Percentiles rank a stretch among this genome's conserved stretches.
These are phyloP conservation scores for Drosophila insularis DNA, from an alignment of 1,140 invertebrate genomes.

Conservation along the genomic window DNA sequence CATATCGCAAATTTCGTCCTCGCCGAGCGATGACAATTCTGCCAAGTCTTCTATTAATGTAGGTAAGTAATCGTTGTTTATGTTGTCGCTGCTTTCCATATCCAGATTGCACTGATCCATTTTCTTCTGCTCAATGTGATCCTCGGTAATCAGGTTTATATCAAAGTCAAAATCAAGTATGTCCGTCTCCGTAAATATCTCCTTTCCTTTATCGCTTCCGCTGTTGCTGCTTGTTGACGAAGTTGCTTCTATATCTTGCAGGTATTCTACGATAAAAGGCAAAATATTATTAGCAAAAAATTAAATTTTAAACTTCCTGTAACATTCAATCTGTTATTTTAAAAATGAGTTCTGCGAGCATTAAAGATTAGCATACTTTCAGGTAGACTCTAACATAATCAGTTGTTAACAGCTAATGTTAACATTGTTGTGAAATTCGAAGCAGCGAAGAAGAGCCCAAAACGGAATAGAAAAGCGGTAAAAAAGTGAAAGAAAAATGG, in stretches of 20 bases:
- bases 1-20: slow-evolving; percentile 52
- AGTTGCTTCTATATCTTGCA: slow-evolving; percentile 73
- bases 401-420: neutral
- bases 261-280: slow-evolving; percentile 69
- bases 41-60: slow-evolving; percentile 27
- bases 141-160: slow-evolving; percentile 75
- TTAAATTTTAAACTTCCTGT: neutral
- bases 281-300: slow-evolving; percentile 44
- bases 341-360: too few species aligned
- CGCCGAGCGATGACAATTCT: slow-evolving; percentile 22
- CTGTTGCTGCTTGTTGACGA: slow-evolving; percentile 64
- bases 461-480: neutral
- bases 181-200: slow-evolving; percentile 69
- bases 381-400: neutral
- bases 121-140: slow-evolving; percentile 62
- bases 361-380: slow-evolving; percentile 11
- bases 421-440: slow-evolving; percentile 17
- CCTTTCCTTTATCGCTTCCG: slow-evolving; percentile 64
- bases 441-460: neutral
- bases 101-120: slow-evolving; percentile 54
- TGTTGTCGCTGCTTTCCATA: slow-evolving; percentile 40
- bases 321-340: too few species aligned
- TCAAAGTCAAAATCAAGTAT: slow-evolving; percentile 78
- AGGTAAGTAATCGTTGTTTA: slow-evolving; percentile 26
- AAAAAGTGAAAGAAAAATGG: neutral